Evolutionary conservation across 2,797 vertebrate species (phyloP).

Genomic region (Trachurus trachurus): DNA sequence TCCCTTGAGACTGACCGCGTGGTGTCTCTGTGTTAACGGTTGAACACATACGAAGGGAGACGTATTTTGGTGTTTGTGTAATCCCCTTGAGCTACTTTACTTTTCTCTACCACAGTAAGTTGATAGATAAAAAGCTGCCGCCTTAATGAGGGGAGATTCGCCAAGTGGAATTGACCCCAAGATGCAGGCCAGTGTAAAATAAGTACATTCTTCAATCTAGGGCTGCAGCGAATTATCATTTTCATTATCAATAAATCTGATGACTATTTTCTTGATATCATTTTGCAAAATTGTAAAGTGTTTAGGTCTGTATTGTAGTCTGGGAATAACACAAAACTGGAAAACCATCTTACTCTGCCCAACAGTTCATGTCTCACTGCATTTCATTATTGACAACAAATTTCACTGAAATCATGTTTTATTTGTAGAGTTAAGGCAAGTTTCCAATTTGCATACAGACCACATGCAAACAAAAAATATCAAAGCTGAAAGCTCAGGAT

Average conservation of each 20-base stretch:
- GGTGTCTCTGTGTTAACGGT: constrained; percentile 63
- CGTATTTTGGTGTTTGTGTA: constrained; percentile 66
- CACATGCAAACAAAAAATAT: no score
- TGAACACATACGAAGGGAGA: constrained; percentile 71
- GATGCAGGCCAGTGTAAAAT: not conserved
- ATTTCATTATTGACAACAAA: not conserved
- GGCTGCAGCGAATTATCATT: not conserved
- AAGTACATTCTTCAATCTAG: not conserved
- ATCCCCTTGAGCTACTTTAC: constrained; percentile 77
- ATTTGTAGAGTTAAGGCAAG: no score
- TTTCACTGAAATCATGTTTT: no score
- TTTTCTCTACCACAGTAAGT: constrained; percentile 51
- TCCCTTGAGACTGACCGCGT: constrained; percentile 60
- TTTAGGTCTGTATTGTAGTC: no score
- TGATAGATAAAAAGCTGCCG: constrained; percentile 54
- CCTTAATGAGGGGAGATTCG: constrained; percentile 38
- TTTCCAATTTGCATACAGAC: no score
- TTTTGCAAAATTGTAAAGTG: no score
- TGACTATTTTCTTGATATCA: no score
- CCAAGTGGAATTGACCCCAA: constrained; percentile 30
- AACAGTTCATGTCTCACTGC: not conserved
- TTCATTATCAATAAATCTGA: not conserved
- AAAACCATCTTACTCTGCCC: no score
- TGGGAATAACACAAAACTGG: no score
- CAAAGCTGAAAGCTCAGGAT: no score